Percentiles rank a stretch among this genome's conserved stretches.
These are phyloP conservation scores for Zaprionus obscuricornis DNA, from an alignment of 2,888 invertebrate genomes.

Conservation along the genomic window DNA sequence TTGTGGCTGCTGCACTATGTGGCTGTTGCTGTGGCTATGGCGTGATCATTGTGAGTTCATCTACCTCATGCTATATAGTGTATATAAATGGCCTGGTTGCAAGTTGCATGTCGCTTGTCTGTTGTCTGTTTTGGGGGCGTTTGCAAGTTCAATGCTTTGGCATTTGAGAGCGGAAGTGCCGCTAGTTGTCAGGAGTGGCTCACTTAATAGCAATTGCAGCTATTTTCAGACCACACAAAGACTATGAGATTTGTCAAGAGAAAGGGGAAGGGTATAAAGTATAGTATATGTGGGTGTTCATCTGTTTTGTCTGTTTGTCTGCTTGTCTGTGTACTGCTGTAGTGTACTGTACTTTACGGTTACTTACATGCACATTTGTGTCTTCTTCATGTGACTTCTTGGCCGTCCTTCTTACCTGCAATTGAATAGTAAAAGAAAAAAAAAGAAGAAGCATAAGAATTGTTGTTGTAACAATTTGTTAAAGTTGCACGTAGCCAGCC, in stretches of 20 bases:
- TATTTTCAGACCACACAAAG: constrained; percentile 45
- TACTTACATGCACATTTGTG: constrained; percentile 62
- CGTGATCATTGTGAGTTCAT: neutral
- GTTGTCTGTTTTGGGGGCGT: too few relatives aligned
- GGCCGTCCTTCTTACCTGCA: constrained; percentile 66
- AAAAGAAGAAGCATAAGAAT: constrained; percentile 44
- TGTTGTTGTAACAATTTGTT: constrained; percentile 26
- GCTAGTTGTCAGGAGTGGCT: constrained; percentile 69
- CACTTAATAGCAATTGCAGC: constrained; percentile 37
- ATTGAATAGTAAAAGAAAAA: constrained; percentile 32
- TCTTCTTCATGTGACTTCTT: constrained; percentile 47
- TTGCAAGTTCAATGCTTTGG: constrained; percentile 66
- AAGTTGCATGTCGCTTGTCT: too few relatives aligned
- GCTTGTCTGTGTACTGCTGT: too few relatives aligned
- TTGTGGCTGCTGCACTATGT: constrained; percentile 1
- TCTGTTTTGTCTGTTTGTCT: neutral
- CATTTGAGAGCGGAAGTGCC: constrained; percentile 67
- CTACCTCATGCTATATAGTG: constrained; percentile 21
- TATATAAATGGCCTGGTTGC: too few relatives aligned
- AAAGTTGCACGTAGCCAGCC: constrained; percentile 40
- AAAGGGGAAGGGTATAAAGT: neutral
- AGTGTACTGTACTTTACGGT: constrained; percentile 11
- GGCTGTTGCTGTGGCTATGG: constrained; percentile 10
- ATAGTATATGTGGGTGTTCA: constrained; percentile 37
- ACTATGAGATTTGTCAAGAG: too few relatives aligned